Conservation (phyloP, 2,797 vertebrate species). For the Psittacula echo region DNA sequence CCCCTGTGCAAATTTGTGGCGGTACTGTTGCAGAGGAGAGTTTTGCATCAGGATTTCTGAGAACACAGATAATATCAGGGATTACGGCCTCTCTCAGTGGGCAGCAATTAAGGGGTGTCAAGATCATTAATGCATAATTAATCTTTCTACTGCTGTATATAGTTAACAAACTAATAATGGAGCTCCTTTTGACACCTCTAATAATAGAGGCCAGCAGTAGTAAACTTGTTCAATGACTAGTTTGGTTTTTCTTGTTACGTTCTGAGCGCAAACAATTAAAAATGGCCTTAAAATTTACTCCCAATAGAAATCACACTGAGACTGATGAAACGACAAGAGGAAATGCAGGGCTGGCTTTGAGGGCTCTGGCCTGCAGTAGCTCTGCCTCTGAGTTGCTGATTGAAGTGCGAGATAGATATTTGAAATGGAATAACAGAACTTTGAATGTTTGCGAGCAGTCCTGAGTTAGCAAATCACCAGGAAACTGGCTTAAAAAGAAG, state of each 20-base stretch:
- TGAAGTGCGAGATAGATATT: not conserved
- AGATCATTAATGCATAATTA: conserved; percentile 49
- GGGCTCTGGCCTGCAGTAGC: not conserved
- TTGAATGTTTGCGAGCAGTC: not conserved
- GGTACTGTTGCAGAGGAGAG: rapidly evolving
- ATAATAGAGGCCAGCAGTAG: conserved; percentile 5
- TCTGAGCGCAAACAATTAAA: not conserved
- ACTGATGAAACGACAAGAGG: not conserved
- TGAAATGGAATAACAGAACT: conserved; percentile 21
- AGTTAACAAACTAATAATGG: conserved; percentile 4
- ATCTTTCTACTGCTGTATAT: conserved; percentile 14
- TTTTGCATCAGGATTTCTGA: not conserved
- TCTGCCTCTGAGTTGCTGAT: not conserved
- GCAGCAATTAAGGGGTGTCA: conserved; percentile 44
- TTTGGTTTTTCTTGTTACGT: not conserved
- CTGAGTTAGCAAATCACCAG: conserved; percentile 23
- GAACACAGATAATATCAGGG: not conserved
- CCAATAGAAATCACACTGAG: not conserved
- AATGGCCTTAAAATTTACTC: not conserved
- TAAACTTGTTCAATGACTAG: not conserved
- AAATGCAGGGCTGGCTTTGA: not conserved
- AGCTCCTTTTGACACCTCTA: not conserved
- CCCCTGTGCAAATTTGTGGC: not conserved
- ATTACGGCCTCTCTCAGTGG: not conserved
- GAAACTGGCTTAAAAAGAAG: not conserved